Evolutionary conservation across 2,113 vertebrate species (phyloP), one percentile per base, ranked within the genome.

Genomic region (Merops nubicus): DNA sequence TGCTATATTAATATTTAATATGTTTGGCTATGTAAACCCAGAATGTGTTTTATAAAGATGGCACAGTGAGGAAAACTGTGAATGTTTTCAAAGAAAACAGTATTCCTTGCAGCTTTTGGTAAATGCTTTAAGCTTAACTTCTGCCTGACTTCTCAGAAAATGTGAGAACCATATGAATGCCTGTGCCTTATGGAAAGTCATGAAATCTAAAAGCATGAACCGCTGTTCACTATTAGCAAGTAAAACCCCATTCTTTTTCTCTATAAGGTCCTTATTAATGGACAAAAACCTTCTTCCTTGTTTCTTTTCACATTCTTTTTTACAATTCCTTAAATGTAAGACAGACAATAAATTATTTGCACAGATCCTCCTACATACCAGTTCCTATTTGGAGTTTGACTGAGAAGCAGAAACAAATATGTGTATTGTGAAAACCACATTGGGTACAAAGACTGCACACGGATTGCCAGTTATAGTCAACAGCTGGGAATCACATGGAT

Each of bases 321-420:
- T 93, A 50, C 79, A 95, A 81, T 56, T 96, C 47, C 86, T 96
- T 78, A 95, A 96, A 93, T 93, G 64, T 80, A 82, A 92, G 94
- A 84, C 86, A 91, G 88, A 47, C 84, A 96, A 70, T 89, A 95
- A 94, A 93, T 94, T 76, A 77, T 93, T 81, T 85, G 59, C 42
- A 60, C 85, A 69, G 89, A 88, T 80, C 34, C 72, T 79, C 57
- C 83, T 82, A 83, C 77, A 95, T 97, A 89, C 94, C 89, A 96
- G 63, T 82, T 83, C 72, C 94, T 96, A 88, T 95, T 89, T 95
- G 85, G 96, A 95, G 38, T 89, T 97, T 96, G 87, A 96, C 91
- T 93, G 94, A 94, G 88, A 95, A 79, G 70, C 92, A 97, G 92
- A 95, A 97, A 96, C 89, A 97, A 95, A 97, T 91, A 95, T 31